These are phyloP conservation scores for Nephila pilipes DNA, from an alignment of 1,140 invertebrate genomes.

Conservation along the genomic window DNA sequence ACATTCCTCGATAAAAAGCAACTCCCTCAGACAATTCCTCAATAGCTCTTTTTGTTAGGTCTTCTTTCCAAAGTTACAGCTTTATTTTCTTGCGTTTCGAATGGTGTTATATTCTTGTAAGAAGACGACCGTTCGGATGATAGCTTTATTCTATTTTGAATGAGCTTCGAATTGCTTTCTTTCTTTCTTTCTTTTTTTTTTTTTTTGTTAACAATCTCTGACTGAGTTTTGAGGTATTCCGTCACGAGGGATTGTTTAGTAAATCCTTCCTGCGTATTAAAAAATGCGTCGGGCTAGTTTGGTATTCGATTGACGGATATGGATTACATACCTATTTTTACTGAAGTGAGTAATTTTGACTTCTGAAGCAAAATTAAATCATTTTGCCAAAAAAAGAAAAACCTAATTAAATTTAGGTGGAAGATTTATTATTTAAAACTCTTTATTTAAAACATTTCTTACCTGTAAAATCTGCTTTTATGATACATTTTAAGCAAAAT, in stretches of 20 bases:
- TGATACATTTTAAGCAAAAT: too few relatives aligned
- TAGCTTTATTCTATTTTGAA: neutral
- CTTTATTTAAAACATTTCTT: too few relatives aligned
- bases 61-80: neutral
- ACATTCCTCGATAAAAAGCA: conserved; percentile 6
- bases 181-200: conserved; percentile 5
- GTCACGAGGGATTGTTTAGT: neutral
- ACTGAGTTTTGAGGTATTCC: neutral
- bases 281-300: too few relatives aligned
- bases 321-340: too few relatives aligned
- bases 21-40: neutral
- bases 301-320: too few relatives aligned
- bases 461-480: too few relatives aligned
- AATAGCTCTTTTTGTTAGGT: neutral
- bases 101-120: neutral
- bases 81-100: neutral
- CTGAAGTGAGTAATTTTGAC: too few relatives aligned
- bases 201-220: neutral
- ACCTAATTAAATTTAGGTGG: too few relatives aligned
- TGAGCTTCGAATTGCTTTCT: neutral
- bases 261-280: neutral
- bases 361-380: too few relatives aligned
- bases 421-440: too few relatives aligned
- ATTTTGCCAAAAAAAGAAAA: too few relatives aligned
- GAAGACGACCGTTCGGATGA: neutral